phyloP scores from a whole-genome alignment of 2,113 vertebrate genomes.

The Lipophrys pholis region DNA sequence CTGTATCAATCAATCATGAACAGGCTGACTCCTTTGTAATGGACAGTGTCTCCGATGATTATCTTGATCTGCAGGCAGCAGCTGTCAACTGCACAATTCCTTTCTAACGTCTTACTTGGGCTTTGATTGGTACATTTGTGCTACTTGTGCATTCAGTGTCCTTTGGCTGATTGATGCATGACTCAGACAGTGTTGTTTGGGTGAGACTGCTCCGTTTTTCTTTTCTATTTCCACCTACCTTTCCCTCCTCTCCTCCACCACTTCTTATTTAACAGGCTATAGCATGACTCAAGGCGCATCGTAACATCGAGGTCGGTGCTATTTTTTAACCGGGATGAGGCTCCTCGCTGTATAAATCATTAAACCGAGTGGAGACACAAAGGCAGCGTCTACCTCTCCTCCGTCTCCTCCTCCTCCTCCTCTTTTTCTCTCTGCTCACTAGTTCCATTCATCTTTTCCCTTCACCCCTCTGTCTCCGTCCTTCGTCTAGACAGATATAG shows the following conservation, averaged over 20 bases:
- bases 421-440: slow-evolving; percentile 11
- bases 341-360: slow-evolving; percentile 51
- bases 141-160: neutral
- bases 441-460: slow-evolving; percentile 14
- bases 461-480: slow-evolving; percentile 6
- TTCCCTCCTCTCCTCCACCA: neutral
- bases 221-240: slow-evolving; percentile 9
- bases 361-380: slow-evolving; percentile 36
- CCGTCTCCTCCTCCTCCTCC: neutral
- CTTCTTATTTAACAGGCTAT: slow-evolving; percentile 53
- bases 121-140: no score
- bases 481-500: slow-evolving; percentile 9
- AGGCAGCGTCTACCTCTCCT: slow-evolving; percentile 11
- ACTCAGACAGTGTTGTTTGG: slow-evolving; percentile 30
- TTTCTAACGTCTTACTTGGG: neutral
- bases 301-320: slow-evolving; percentile 32
- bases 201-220: neutral
- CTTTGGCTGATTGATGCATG: slow-evolving; percentile 9
- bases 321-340: slow-evolving; percentile 41
- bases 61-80: neutral
- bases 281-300: slow-evolving; percentile 60
- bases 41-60: neutral
- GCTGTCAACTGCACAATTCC: neutral
- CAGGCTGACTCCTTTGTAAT: neutral
- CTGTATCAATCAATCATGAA: neutral